Evolutionary conservation across 2,888 invertebrate genomes (phyloP).

Genomic region (Synanthedon tipuliformis): DNA sequence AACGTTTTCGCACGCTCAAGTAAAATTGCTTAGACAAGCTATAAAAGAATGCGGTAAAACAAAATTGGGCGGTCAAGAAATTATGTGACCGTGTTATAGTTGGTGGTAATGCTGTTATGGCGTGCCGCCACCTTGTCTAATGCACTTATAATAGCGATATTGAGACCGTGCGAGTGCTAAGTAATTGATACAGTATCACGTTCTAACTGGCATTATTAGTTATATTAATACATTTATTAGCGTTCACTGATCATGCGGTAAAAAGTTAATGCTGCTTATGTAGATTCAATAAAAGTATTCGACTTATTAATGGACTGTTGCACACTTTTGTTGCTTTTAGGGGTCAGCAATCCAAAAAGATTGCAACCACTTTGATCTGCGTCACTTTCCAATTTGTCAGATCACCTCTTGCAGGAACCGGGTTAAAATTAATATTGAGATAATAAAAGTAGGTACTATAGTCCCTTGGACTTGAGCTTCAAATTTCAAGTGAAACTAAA

Average conservation of each 20-base stretch:
- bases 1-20: conserved; percentile 47
- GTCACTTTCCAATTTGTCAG: too few relatives aligned
- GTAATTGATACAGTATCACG: conserved; percentile 59
- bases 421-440: too few relatives aligned
- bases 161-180: conserved; percentile 50
- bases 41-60: conserved; percentile 41
- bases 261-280: neutral
- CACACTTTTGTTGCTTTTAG: too few relatives aligned
- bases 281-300: too few relatives aligned
- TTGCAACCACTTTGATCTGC: too few relatives aligned
- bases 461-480: too few relatives aligned
- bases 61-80: conserved; percentile 55
- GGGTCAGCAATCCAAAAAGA: too few relatives aligned
- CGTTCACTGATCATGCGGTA: neutral
- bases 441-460: too few relatives aligned
- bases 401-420: too few relatives aligned
- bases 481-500: too few relatives aligned
- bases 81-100: conserved; percentile 63
- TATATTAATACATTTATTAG: conserved; percentile 20
- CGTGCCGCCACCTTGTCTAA: conserved; percentile 59
- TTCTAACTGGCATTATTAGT: conserved; percentile 26
- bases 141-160: conserved; percentile 61
- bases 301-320: too few relatives aligned
- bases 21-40: conserved; percentile 32
- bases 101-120: conserved; percentile 55